A percentile compares a stretch with the other conserved stretches of the same genome.
phyloP scores from a whole-genome alignment of 2,113 vertebrate genomes.

The Haemorhous mexicanus region DNA sequence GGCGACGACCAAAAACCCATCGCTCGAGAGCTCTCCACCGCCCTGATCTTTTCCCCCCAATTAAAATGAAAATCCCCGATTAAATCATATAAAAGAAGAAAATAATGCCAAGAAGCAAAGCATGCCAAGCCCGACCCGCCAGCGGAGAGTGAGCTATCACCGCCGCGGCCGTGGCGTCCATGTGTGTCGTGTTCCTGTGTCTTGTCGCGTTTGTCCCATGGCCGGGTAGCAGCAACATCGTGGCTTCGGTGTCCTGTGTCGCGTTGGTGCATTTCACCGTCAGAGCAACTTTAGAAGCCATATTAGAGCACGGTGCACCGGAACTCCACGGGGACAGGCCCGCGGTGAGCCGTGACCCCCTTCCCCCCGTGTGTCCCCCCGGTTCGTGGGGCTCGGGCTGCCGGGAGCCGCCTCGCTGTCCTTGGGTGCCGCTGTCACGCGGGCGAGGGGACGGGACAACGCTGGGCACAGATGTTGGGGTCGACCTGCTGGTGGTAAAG shows the following conservation, averaged over 20 bases:
- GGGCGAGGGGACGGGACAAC: background rate
- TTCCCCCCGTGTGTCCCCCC: background rate
- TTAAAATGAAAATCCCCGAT: background rate
- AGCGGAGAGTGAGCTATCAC: background rate
- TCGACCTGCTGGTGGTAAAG: background rate
- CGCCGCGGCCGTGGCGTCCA: background rate
- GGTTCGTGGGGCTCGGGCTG: background rate
- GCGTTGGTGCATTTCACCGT: constrained; percentile 32
- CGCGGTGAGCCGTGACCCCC: background rate
- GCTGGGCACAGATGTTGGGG: background rate
- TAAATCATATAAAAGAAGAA: background rate
- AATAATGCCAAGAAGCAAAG: constrained; percentile 24
- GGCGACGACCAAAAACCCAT: background rate
- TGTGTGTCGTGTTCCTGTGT: constrained; percentile 33
- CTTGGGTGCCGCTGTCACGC: fast-evolving
- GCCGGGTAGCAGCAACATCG: constrained; percentile 13
- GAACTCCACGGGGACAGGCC: constrained; percentile 20
- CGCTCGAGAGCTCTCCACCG: background rate
- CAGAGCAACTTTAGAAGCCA: constrained; percentile 78
- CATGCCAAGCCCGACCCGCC: constrained; percentile 25
- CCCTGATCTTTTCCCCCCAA: background rate
- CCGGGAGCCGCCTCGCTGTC: background rate
- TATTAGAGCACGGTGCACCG: constrained; percentile 61
- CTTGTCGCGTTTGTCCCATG: background rate
- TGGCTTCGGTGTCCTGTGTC: constrained; percentile 54